Evolutionary conservation across 2,797 vertebrate genomes (phyloP).

Genomic region (Eupleurogrammus muticus): DNA sequence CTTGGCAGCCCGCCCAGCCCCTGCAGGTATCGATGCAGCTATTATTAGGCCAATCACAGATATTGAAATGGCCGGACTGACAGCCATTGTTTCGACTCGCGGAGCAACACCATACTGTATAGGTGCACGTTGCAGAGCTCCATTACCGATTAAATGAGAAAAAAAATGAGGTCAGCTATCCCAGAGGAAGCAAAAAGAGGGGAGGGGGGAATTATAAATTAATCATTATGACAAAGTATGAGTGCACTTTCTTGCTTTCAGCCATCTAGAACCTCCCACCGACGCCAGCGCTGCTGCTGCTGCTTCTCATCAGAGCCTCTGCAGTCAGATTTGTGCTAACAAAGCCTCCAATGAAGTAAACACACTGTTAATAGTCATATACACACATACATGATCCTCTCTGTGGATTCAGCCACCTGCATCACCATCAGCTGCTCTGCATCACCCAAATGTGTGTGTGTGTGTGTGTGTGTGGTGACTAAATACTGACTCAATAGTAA

Average conservation of each 20-base stretch:
- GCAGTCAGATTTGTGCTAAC: slow-evolving; percentile 54
- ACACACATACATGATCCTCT: slow-evolving; percentile 35
- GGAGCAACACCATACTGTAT: slow-evolving; percentile 34
- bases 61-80: slow-evolving; percentile 54
- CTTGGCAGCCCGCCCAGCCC: slow-evolving; percentile 54
- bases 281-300: slow-evolving; percentile 1
- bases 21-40: slow-evolving; percentile 80
- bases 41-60: slow-evolving; percentile 79
- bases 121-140: slow-evolving; percentile 47
- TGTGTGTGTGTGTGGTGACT: slow-evolving; percentile 30
- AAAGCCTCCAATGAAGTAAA: slow-evolving; percentile 38
- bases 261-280: slow-evolving; percentile 50
- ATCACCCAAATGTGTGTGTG: slow-evolving; percentile 7
- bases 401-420: slow-evolving; percentile 46
- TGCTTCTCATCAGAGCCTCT: slow-evolving; percentile 45
- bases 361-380: slow-evolving; percentile 18
- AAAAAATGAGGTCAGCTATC: slow-evolving; percentile 65
- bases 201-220: slow-evolving; percentile 66
- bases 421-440: slow-evolving; percentile 33
- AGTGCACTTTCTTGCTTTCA: slow-evolving; percentile 63
- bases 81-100: slow-evolving; percentile 57
- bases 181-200: slow-evolving; percentile 48
- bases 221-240: slow-evolving; percentile 72
- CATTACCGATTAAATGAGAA: slow-evolving; percentile 47
- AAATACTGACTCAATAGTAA: slow-evolving; percentile 37